Evolutionary conservation across 2,113 vertebrate species (phyloP).

Genomic region (Onychostoma macrolepis): DNA sequence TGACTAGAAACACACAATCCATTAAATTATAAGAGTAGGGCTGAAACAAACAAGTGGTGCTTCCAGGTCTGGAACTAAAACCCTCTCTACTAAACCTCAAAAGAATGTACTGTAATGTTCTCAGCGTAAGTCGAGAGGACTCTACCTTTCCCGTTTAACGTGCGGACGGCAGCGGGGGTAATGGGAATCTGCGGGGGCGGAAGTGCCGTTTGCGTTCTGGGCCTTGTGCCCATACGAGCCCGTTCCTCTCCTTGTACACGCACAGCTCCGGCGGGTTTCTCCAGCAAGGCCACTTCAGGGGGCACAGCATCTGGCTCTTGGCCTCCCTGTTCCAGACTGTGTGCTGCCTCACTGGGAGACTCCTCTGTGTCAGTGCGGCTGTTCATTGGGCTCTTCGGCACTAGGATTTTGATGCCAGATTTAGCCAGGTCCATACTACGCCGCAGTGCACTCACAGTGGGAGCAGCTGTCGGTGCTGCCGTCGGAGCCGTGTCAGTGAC

Average conservation of each 20-base stretch:
- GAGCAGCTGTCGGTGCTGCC: slow-evolving; percentile 29
- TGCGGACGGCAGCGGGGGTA: slow-evolving; percentile 81
- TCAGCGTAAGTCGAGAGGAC: not conserved
- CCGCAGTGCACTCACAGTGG: slow-evolving; percentile 71
- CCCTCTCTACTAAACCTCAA: not conserved
- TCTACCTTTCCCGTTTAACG: slow-evolving; percentile 87
- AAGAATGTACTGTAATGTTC: not conserved
- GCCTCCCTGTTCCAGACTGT: slow-evolving; percentile 84
- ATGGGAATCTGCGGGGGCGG: slow-evolving; percentile 80
- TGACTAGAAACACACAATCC: slow-evolving; percentile 3
- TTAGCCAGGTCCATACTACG: slow-evolving; percentile 91
- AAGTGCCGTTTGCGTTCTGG: slow-evolving; percentile 80
- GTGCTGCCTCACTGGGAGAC: slow-evolving; percentile 86
- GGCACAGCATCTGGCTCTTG: slow-evolving; percentile 87
- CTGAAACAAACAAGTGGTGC: not conserved
- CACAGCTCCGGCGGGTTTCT: slow-evolving; percentile 84
- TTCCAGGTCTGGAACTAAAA: not conserved
- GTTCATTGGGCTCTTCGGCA: slow-evolving; percentile 95
- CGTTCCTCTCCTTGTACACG: slow-evolving; percentile 89
- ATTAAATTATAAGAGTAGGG: not conserved
- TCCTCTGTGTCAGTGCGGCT: slow-evolving; percentile 85
- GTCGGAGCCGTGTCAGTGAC: slow-evolving; percentile 50
- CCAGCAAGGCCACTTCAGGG: slow-evolving; percentile 88
- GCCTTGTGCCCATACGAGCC: slow-evolving; percentile 93
- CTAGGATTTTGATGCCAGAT: slow-evolving; percentile 95